These are phyloP conservation scores for Apis laboriosa DNA, from an alignment of 1,140 invertebrate genomes.

Conservation along the genomic window DNA sequence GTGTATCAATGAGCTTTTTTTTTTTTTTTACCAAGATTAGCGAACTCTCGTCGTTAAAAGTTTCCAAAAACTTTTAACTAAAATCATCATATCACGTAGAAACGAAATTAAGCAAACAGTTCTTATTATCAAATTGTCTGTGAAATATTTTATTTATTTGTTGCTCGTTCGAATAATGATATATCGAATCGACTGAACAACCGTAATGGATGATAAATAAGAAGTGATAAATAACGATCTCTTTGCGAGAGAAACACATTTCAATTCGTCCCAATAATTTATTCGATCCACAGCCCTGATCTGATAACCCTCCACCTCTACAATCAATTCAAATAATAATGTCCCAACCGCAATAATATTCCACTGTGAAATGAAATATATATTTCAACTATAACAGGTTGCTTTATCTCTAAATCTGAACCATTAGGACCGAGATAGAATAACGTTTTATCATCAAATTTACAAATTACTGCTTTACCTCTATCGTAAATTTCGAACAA, in stretches of 20 bases:
- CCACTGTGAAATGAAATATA: neutral
- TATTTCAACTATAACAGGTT: constrained; percentile 10
- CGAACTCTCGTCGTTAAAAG: no score
- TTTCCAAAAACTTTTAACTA: no score
- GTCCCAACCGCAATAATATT: neutral
- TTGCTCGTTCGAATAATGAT: neutral
- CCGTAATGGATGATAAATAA: neutral
- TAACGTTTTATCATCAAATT: neutral
- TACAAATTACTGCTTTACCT: neutral
- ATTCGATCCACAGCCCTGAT: neutral
- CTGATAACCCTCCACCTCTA: neutral
- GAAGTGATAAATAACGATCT: neutral
- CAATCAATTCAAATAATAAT: constrained; percentile 7
- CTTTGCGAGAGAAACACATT: neutral
- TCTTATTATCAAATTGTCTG: no score
- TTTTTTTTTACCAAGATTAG: no score
- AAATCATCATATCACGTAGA: no score
- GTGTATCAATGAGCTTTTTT: neutral
- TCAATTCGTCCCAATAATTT: constrained; percentile 12
- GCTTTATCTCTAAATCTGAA: neutral
- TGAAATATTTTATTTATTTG: no score
- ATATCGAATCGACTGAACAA: neutral
- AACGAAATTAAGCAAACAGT: no score
- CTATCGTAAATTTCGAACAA: no score
- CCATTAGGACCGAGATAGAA: neutral